A percentile compares a stretch with the other conserved stretches of the same genome.
Evolutionary conservation across 1,140 invertebrate genomes (phyloP).

Genomic region (Lamellibrachia luymesi): DNA sequence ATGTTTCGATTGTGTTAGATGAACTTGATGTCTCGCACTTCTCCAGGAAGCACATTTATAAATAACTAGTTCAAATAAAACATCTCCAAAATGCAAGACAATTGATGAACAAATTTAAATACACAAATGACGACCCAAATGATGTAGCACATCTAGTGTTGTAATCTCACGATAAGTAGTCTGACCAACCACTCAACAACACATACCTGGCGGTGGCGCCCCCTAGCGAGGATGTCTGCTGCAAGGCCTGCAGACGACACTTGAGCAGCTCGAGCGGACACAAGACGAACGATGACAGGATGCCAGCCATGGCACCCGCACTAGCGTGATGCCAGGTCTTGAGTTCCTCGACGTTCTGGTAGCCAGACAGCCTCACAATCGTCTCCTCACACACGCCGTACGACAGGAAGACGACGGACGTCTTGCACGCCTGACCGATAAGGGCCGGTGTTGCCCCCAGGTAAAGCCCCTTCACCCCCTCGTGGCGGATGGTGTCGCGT

Average conservation of each 20-base stretch:
- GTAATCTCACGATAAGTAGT: too few species aligned
- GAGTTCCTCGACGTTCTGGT: slow-evolving; percentile 1
- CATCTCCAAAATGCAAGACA: too few species aligned
- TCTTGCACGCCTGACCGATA: slow-evolving; percentile 6
- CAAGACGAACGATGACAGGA: slow-evolving; percentile 12
- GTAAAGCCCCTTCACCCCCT: slow-evolving; percentile 14
- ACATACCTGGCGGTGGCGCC: neutral
- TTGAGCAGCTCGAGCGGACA: slow-evolving; percentile 21
- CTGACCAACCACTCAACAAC: neutral
- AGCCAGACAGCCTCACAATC: neutral
- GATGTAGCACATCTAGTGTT: too few species aligned
- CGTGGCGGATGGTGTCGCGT: neutral
- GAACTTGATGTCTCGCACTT: too few species aligned
- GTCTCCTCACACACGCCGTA: slow-evolving; percentile 21
- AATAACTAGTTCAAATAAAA: too few species aligned
- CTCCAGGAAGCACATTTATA: too few species aligned
- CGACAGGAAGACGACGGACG: slow-evolving; percentile 18
- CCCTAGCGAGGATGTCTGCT: neutral
- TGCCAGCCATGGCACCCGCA: slow-evolving; percentile 20
- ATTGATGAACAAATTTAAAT: too few species aligned
- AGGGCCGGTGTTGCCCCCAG: slow-evolving; percentile 17
- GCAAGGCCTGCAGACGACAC: slow-evolving; percentile 20
- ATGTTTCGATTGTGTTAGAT: too few species aligned
- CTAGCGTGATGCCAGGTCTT: slow-evolving; percentile 13
- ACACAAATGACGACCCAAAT: too few species aligned